Base-by-base conservation (phyloP, 2,113 vertebrate genomes). In the Cryptomyrus ogoouensis region DNA sequence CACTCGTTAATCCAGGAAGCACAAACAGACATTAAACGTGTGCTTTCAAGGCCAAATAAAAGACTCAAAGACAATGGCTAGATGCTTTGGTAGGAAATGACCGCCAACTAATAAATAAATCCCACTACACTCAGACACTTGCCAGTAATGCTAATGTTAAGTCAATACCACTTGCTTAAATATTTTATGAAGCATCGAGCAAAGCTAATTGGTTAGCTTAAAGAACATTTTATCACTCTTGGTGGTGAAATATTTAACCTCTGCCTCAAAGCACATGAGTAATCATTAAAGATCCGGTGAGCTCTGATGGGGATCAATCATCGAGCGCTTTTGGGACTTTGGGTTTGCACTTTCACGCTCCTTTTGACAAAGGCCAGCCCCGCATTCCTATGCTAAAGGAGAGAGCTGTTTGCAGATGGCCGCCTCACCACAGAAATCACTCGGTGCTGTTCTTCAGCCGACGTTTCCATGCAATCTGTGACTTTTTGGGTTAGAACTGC, bases 231-330 rank as follows among this genome's bases (percentile, higher is more conserved):
- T 91, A 91, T 91, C 90, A 91, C 90, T 93, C 42, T 91, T 90
- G 44, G 90, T 90, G 90, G 91, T 46, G 53, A 53, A 92, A 90
- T 88, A 87, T 91, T 90, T 90, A 93, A 93, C 92, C 91, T 92
- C 93, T 35, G 77, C 86, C 62, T 91, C 91, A 88, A 89, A 94
- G 95, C 92, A 90, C 85, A 50, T 84, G 92, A 91, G 92, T 91
- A 93, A 92, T 92, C 90, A 89, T 89, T 91, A 94, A 90, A 92
- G 91, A 85, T 91, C 39, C 21, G 90, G 91, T 19, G 70, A 90
- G 91, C 88, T 89, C 91, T 95, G 93, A 95, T 93, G 93, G 91
- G 91, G 92, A 89, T 91, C 94, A 93, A 94, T 92, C 91, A 91
- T 89, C 91, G 87, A 90, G 91, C 89, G 91, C 92, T 91, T 87